Evolutionary conservation across 2,113 vertebrate species (phyloP), one percentile per base, ranked within the genome.

Genomic region (Engraulis encrasicolus): DNA sequence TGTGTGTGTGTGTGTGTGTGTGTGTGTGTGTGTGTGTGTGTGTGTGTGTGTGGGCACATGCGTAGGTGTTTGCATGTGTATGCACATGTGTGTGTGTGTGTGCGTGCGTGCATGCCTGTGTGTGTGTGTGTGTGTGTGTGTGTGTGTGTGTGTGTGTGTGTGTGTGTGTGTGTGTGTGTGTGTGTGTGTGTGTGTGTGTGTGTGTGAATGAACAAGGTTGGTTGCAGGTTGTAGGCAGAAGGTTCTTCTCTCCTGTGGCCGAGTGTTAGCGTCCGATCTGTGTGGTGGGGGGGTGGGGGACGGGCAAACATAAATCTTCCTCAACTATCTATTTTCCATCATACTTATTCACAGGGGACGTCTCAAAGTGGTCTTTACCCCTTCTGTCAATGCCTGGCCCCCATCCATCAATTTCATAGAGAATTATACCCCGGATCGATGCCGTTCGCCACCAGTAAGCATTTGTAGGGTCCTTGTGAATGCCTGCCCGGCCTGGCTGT

Each of bases 321-420:
- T 92, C 90, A 96, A 95, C 93, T 96, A 95, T 93, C 93, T 95
- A 93, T 93, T 93, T 93, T 94, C 93, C 92, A 93, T 95, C 93
- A 95, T 93, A 95, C 91, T 95, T 96, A 93, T 94, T 95, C 94
- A 94, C 92, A 95, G 90, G 94, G 96, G 94, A 93, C 90, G 91
- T 94, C 95, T 95, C 93, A 94, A 93, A 95, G 95, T 95, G 95
- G 94, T 96, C 95, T 96, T 96, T 96, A 96, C 96, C 95, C 93
- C 95, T 94, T 95, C 94, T 97, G 96, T 96, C 96, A 96, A 95
- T 96, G 94, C 91, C 85, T 95, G 95, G n/a, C 93, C 95, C 95
- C 94, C 94, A 96, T 96, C 95, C 95, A 97, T 97, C 96, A 96
- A 93, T 96, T 97, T 96, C 93, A 96, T 96, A 96, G 95, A 96